phyloP scores from a whole-genome alignment of 2,113 vertebrate species.

The Colinus virginianus region DNA sequence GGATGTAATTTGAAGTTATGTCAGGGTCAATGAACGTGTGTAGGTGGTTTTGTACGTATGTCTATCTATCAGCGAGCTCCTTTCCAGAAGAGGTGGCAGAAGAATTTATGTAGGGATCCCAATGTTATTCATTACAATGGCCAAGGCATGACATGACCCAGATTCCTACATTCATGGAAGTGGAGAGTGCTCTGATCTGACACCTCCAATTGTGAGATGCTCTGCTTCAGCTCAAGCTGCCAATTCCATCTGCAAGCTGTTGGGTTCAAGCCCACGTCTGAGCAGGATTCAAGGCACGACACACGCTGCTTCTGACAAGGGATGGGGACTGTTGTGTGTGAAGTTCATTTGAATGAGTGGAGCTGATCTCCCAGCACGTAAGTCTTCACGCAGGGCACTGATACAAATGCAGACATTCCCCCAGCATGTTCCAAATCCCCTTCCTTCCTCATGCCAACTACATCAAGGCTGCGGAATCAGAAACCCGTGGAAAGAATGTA shows the following conservation, averaged over 20 bases:
- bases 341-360: background rate
- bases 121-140: background rate
- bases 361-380: background rate
- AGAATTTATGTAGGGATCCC: background rate
- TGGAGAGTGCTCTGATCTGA: background rate
- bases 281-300: background rate
- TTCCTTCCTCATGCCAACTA: background rate
- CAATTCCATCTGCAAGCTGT: background rate
- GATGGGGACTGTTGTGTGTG: background rate
- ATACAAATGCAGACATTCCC: background rate
- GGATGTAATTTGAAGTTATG: background rate
- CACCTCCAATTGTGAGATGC: background rate
- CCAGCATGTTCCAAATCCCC: background rate
- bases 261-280: background rate
- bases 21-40: background rate
- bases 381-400: fast-evolving
- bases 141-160: background rate
- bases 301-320: background rate
- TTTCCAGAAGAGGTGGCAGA: background rate
- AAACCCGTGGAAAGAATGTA: background rate
- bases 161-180: background rate
- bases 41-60: background rate
- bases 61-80: background rate
- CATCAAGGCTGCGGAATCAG: background rate
- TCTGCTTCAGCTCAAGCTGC: background rate